Conservation (phyloP, 2,113 vertebrate genomes). For the Psophia crepitans region DNA sequence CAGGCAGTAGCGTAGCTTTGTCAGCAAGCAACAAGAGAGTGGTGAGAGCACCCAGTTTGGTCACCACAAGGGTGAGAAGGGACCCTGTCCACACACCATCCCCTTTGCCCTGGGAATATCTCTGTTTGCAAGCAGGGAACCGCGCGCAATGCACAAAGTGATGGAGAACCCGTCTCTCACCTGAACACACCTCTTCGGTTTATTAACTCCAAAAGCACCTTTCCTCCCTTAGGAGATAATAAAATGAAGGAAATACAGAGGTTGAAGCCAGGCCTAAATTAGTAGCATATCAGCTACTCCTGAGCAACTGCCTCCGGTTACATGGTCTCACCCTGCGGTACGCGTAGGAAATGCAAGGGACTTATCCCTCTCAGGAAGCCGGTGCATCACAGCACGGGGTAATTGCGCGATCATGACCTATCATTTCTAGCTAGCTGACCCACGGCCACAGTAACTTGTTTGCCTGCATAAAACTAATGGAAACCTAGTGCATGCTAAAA, state of each 20-base stretch:
- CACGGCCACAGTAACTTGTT: background rate
- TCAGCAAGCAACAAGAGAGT: background rate
- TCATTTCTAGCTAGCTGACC: background rate
- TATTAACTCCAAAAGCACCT: background rate
- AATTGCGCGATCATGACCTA: rapidly evolving
- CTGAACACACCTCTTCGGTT: background rate
- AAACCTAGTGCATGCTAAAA: background rate
- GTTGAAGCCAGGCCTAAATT: background rate
- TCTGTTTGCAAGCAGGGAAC: background rate
- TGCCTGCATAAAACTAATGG: background rate
- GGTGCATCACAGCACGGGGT: rapidly evolving
- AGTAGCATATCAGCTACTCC: background rate
- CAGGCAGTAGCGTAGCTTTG: background rate
- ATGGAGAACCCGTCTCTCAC: background rate
- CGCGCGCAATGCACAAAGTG: rapidly evolving
- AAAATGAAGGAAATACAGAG: background rate
- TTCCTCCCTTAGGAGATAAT: background rate
- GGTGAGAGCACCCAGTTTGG: background rate
- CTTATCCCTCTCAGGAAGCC: background rate
- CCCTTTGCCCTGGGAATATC: background rate
- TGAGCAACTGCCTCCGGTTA: background rate
- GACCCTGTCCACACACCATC: background rate
- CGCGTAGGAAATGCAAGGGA: background rate
- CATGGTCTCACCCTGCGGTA: background rate
- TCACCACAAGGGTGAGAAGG: background rate